These are phyloP conservation scores for Dasyprocta punctata DNA, from an alignment of 2,113 vertebrate genomes.

Conservation along the genomic window DNA sequence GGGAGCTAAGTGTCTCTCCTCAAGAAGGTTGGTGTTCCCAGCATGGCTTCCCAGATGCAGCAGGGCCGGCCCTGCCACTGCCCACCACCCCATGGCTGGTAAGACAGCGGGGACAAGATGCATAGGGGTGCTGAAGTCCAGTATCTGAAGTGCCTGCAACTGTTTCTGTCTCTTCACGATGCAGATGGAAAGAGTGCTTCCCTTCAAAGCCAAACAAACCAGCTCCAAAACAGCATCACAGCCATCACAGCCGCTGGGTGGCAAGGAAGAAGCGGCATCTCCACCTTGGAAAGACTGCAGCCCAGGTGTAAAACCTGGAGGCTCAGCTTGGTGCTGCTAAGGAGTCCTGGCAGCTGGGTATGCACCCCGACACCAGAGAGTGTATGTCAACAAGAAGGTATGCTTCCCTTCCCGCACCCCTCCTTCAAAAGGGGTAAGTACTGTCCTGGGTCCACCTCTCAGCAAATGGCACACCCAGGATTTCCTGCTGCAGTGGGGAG, in stretches of 20 bases:
- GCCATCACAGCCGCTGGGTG: rapidly evolving
- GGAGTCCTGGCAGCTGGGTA: background rate
- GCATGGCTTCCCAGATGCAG: background rate
- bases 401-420: rapidly evolving
- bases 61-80: background rate
- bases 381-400: rapidly evolving
- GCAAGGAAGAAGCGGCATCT: background rate
- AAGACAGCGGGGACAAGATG: background rate
- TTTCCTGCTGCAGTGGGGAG: background rate
- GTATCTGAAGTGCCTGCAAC: background rate
- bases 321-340: background rate
- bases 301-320: background rate
- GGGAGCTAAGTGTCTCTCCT: background rate
- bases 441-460: background rate
- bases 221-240: background rate
- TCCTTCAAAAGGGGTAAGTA: background rate
- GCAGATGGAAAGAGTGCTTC: background rate
- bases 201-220: background rate
- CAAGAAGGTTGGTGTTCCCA: background rate
- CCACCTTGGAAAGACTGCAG: background rate
- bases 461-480: background rate
- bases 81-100: background rate
- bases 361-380: rapidly evolving
- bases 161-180: background rate
- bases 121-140: background rate